A percentile compares a stretch with the other conserved stretches of the same genome.
These are phyloP conservation scores for Rhineura floridana DNA, from an alignment of 2,113 vertebrate genomes.

Conservation along the genomic window DNA sequence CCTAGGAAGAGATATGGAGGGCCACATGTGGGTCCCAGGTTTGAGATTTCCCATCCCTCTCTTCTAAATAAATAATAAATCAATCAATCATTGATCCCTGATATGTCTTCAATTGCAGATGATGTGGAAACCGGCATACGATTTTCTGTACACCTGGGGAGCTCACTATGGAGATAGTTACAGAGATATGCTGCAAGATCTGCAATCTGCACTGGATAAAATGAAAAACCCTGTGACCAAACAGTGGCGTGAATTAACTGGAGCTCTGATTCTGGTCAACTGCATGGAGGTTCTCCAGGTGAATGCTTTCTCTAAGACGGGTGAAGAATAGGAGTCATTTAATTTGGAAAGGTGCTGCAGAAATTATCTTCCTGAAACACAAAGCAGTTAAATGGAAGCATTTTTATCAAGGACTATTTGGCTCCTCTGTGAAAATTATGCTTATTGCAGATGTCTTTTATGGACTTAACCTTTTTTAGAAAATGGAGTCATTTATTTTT, in stretches of 20 bases:
- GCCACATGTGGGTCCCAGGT: too few species aligned
- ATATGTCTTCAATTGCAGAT: constrained; percentile 74
- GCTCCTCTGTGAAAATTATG: background rate
- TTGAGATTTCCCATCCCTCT: too few species aligned
- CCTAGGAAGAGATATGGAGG: too few species aligned
- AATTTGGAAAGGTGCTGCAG: background rate
- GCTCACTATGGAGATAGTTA: constrained; percentile 87
- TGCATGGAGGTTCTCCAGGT: constrained; percentile 86
- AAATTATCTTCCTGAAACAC: background rate
- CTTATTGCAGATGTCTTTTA: background rate
- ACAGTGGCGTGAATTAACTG: constrained; percentile 93
- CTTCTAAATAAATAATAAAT: too few species aligned
- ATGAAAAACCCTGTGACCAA: constrained; percentile 95
- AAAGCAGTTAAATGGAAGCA: background rate
- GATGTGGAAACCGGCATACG: constrained; percentile 99
- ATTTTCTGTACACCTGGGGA: constrained; percentile 94
- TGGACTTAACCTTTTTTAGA: background rate
- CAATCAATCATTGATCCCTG: too few species aligned
- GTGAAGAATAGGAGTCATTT: constrained; percentile 51
- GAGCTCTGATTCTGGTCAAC: constrained; percentile 88
- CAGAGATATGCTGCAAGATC: constrained; percentile 91
- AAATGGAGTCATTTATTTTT: background rate
- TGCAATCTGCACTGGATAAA: constrained; percentile 91
- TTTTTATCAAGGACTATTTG: background rate
- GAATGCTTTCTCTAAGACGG: constrained; percentile 77